These are phyloP conservation scores for Coryphaenoides rupestris DNA, from an alignment of 2,113 vertebrate genomes.

Conservation along the genomic window DNA sequence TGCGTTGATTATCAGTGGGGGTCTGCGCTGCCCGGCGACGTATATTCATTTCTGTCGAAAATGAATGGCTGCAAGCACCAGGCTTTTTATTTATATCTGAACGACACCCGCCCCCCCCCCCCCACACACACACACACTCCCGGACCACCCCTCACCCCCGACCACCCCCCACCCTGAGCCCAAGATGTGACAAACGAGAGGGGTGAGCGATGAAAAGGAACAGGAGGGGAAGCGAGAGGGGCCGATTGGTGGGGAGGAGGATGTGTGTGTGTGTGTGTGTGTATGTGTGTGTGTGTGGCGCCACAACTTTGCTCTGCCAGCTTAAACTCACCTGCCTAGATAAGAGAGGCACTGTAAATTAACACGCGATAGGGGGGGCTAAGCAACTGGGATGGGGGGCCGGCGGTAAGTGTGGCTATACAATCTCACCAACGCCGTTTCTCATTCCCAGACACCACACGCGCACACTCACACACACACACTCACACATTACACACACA, in stretches of 20 bases:
- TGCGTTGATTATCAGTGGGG: constrained; percentile 21
- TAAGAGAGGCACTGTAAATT: constrained; percentile 73
- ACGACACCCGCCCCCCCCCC: constrained; percentile 22
- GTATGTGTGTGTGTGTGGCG: constrained; percentile 37
- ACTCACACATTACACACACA: too few relatives aligned
- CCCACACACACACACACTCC: too few relatives aligned
- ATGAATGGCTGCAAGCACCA: constrained; percentile 32
- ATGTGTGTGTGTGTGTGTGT: not conserved
- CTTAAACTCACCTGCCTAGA: constrained; percentile 66
- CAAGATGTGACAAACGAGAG: constrained; percentile 56
- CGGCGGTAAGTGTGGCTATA: not conserved
- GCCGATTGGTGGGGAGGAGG: too few relatives aligned
- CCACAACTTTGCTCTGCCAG: constrained; percentile 42
- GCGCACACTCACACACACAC: constrained; percentile 22
- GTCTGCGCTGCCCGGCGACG: constrained; percentile 37
- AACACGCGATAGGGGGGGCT: constrained; percentile 60
- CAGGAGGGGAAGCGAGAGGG: constrained; percentile 8
- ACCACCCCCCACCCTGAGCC: constrained; percentile 22
- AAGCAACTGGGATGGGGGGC: constrained; percentile 5
- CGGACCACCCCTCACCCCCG: too few relatives aligned
- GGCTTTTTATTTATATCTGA: constrained; percentile 38
- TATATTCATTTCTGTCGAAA: constrained; percentile 52
- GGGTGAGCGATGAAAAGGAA: constrained; percentile 43
- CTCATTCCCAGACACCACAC: constrained; percentile 14
- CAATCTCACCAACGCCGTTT: not conserved